phyloP scores from a whole-genome alignment of 1,140 invertebrate species.

The Drosophila leontia region DNA sequence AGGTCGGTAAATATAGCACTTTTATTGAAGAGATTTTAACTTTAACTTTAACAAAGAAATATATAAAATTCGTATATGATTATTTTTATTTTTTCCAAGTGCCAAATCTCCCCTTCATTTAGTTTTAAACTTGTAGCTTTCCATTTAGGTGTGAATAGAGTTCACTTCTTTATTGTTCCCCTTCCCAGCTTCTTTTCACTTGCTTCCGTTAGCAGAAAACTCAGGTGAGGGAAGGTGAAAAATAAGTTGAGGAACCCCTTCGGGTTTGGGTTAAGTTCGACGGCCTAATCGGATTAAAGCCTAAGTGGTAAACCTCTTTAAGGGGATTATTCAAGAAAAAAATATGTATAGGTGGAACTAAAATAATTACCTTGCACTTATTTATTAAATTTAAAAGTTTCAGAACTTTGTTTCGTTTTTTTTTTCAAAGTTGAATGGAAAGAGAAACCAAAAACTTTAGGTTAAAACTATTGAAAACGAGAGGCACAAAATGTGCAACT shows the following conservation, averaged over 20 bases:
- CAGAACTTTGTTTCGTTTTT: not conserved
- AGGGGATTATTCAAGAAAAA: conserved; percentile 20
- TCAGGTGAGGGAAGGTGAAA: not conserved
- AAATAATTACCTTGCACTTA: conserved; percentile 1
- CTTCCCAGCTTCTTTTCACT: not conserved
- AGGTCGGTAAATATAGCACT: too few species aligned
- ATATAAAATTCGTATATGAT: too few species aligned
- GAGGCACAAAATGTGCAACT: not conserved
- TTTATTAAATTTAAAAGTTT: not conserved
- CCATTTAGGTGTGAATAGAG: conserved; percentile 32
- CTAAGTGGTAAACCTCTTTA: conserved; percentile 13
- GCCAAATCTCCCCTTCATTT: conserved; percentile 7
- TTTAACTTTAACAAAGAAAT: too few species aligned
- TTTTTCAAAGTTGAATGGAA: not conserved
- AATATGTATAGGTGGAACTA: conserved; percentile 1
- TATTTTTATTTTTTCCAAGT: not conserved
- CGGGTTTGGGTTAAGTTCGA: conserved; percentile 19
- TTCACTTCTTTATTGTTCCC: conserved; percentile 28
- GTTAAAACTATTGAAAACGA: not conserved
- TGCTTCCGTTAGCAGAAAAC: not conserved
- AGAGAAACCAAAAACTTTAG: not conserved
- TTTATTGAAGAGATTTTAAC: too few species aligned
- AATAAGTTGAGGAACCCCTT: conserved; percentile 5
- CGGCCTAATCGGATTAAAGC: conserved; percentile 37
- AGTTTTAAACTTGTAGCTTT: conserved; percentile 30